Evolutionary conservation across 2,888 invertebrate species (phyloP), one percentile per base, ranked within the genome.

Genomic region (Leptopilina myrica): DNA sequence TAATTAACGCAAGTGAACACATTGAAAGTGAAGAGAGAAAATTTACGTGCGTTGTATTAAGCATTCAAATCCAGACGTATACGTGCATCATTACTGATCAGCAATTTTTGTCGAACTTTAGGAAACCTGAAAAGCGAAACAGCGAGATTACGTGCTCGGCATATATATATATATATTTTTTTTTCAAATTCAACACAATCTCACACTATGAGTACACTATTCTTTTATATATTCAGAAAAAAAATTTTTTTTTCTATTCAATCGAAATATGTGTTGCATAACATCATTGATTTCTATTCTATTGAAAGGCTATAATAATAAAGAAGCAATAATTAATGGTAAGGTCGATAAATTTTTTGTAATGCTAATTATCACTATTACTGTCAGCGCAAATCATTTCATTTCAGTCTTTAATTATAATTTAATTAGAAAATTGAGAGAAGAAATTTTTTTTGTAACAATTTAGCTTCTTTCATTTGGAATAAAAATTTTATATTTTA

Each of bases 131-230:
- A 69, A 69, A 69, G 67, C 49, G 67, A 67, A 67, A 67, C 49
- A 67, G 67, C 46, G 20, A 46, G 67, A 67, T 67, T 67, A 67
- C 67, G 67, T 67, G 67, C 20, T 20, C 20, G 43, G 67, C 67
- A 67, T 67, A 49, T 49, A 33, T 33, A 33, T 33, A 33, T 33
- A 33, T 33, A 33, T 33, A 33, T 33, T 33, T n/a, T n/a, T n/a
- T n/a, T n/a, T n/a, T 49, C 11, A 67, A 49, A 67, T 49, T 67
- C 11, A 6, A 49, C 26, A 46, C 46, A 67, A 15, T 67, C 49
- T 49, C 67, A 67, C 11, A n/a, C 15, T 49, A 46, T n/a, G 43
- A 43, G 8, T 43, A 5, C 20, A 12, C 33, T 46, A 49, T 12
- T 49, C 67, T 46, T 12, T 67, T 49, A 15, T 8, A 8, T 43